A percentile compares a stretch with the other conserved stretches of the same genome.
These are phyloP conservation scores for Salmo trutta DNA, from an alignment of 2,797 vertebrate species.

Conservation along the genomic window DNA sequence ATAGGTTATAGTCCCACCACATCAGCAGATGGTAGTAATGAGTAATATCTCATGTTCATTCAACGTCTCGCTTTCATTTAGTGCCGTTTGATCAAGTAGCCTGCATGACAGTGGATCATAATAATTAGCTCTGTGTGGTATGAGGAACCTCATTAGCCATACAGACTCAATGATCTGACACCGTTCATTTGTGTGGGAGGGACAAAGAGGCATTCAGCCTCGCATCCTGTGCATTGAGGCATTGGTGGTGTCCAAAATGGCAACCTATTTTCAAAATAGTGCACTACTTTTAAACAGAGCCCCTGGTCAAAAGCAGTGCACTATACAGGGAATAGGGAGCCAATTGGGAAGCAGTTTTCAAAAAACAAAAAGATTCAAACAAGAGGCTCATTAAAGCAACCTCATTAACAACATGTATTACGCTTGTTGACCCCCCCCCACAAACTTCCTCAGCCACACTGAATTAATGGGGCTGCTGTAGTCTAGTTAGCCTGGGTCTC, in stretches of 20 bases:
- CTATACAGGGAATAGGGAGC: background rate
- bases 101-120: background rate
- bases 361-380: background rate
- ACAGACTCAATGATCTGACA: background rate
- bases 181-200: background rate
- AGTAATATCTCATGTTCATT: background rate
- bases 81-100: background rate
- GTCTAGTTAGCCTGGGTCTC: background rate
- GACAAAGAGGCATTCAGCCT: background rate
- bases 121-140: background rate
- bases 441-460: background rate
- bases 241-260: background rate
- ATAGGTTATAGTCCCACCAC: background rate
- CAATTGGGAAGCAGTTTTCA: background rate
- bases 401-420: background rate
- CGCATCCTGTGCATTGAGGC: background rate
- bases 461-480: background rate
- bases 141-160: background rate
- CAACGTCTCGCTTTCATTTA: background rate
- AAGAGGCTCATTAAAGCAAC: background rate
- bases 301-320: no score
- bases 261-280: background rate
- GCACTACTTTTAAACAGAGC: background rate
- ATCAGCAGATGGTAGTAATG: background rate
- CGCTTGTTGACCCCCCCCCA: background rate